phyloP scores from a whole-genome alignment of 1,140 invertebrate genomes.

The Drosophila leontia region DNA sequence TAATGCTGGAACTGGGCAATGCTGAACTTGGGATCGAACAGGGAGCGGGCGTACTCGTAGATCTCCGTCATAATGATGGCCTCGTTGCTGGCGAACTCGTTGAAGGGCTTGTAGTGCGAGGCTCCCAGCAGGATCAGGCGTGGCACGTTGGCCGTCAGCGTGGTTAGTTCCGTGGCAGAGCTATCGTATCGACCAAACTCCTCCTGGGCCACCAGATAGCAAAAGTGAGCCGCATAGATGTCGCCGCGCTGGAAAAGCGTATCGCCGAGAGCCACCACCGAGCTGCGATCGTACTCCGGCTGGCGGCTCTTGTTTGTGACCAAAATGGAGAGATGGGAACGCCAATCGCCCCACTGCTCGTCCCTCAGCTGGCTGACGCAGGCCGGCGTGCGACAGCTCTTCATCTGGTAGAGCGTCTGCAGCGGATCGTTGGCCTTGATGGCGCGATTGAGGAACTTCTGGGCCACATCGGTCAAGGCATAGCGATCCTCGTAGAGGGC shows the following conservation, averaged over 20 bases:
- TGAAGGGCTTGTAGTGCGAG: conserved; percentile 87
- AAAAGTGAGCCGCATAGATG: conserved; percentile 96
- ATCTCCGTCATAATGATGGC: conserved; percentile 97
- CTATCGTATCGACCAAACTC: conserved; percentile 88
- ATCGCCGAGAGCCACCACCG: conserved; percentile 92
- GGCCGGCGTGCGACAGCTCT: conserved; percentile 93
- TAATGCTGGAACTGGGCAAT: conserved; percentile 91
- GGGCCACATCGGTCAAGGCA: conserved; percentile 94
- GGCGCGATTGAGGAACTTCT: conserved; percentile 93
- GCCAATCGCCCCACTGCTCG: conserved; percentile 97
- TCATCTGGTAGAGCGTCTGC: conserved; percentile 96
- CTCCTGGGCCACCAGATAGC: conserved; percentile 95
- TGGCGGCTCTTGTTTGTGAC: conserved; percentile 93
- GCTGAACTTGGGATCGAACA: conserved; percentile 91
- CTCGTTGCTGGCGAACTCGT: conserved; percentile 91
- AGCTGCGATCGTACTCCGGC: conserved; percentile 92
- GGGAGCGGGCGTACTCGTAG: conserved; percentile 95
- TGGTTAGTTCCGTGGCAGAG: conserved; percentile 67
- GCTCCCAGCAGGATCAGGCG: conserved; percentile 92
- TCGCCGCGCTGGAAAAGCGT: conserved; percentile 89
- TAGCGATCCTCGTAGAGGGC: conserved; percentile 95
- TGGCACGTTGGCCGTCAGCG: conserved; percentile 71
- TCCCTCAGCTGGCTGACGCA: conserved; percentile 93
- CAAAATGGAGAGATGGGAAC: conserved; percentile 97
- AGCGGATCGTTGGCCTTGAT: conserved; percentile 94